Evolutionary conservation across 1,140 invertebrate genomes (phyloP), one percentile per base, ranked within the genome.

Genomic region (Muscidifurax raptorellus): DNA sequence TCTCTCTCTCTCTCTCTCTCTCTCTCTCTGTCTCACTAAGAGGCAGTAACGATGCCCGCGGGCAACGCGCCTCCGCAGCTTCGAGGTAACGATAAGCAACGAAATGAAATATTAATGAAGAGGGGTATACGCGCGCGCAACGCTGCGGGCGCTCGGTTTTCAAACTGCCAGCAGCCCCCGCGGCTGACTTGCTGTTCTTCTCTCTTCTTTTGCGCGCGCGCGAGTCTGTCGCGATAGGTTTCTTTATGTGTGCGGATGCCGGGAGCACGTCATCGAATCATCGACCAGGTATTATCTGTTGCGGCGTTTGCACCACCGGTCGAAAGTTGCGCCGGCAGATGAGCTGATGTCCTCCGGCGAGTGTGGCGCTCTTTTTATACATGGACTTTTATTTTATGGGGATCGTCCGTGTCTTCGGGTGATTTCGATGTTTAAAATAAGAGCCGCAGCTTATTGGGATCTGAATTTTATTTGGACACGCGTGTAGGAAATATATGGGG

Each of bases 81-180:
- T 84, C 86, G 89, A 89, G 90, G 89, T 90, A 93, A 92, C 92
- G 91, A 93, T 93, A 93, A 92, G 92, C 91, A 92, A 91, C 91
- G 89, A 92, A 93, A 92, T 93, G 92, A 93, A 92, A 93, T 93
- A 93, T 93, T 92, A 92, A 93, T 92, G 91, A 93, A 93, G 89
- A 85, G 66, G 81, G 84, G 85, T 86, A 86, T n/a, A 78, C 25
- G 44, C 36, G 52, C 30, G 27, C 72, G 47, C 84, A 5, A 81
- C 83, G 75, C 66, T 27, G 66, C 66, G 66, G 66, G 28, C 66
- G 2, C 10, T 66, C n/a, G 78, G 83, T 80, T 85, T 85, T 85
- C 83, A 76, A 85, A 80, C 71, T 85, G 66, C 66, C 15, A 27
- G n/a, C 67, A 12, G 40, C 44, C 47, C 1, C 28, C 66, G n/a